These are phyloP conservation scores for Elanus axillaris DNA, from an alignment of 2,113 vertebrate species.

Conservation along the genomic window DNA sequence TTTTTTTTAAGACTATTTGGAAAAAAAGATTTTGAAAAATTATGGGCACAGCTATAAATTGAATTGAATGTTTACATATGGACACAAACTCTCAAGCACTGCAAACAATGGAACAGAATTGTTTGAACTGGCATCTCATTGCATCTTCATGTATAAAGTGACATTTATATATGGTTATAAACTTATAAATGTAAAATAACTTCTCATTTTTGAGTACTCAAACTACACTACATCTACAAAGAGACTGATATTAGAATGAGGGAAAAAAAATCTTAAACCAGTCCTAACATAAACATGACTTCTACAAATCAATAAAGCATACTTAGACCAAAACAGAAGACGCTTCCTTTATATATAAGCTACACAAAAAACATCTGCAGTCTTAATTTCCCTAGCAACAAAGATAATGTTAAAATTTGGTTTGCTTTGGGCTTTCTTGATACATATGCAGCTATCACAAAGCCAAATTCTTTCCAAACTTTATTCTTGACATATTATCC, in stretches of 20 bases:
- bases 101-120: background rate
- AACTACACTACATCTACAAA: background rate
- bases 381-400: background rate
- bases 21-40: background rate
- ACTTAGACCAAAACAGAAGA: background rate
- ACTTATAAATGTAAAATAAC: background rate
- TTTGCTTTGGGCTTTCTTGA: background rate
- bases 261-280: background rate
- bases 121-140: background rate
- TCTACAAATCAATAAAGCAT: background rate
- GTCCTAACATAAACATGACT: background rate
- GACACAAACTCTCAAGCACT: background rate
- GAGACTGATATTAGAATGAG: background rate
- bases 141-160: rapidly evolving
- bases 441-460: background rate
- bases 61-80: background rate
- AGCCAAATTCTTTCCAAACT: background rate
- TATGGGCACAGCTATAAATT: background rate
- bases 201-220: background rate
- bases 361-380: conserved; percentile 3
- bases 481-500: background rate
- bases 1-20: background rate
- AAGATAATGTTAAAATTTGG: background rate
- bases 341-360: background rate
- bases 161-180: background rate